Evolutionary conservation across 2,113 vertebrate species (phyloP).

Genomic region (Carettochelys insculpta): DNA sequence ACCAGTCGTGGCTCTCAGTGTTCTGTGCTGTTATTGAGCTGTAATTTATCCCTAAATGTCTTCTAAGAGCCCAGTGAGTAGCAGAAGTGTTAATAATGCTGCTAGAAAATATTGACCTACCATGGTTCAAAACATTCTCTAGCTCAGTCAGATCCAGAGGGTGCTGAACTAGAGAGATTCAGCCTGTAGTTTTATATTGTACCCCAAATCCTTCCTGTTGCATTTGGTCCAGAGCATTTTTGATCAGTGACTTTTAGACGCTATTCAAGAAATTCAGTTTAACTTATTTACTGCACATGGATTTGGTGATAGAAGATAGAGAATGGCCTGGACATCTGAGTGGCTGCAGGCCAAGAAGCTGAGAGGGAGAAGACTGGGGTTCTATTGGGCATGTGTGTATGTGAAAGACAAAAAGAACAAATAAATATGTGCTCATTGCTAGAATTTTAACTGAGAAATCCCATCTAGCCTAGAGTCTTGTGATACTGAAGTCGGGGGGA

Average conservation of each 20-base stretch:
- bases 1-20: too few relatives aligned
- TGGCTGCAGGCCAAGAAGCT: accelerated
- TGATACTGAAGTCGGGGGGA: not conserved
- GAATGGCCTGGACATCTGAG: not conserved
- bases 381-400: not conserved
- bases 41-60: too few relatives aligned
- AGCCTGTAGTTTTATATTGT: not conserved
- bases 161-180: too few relatives aligned
- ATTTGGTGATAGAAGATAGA: not conserved
- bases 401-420: not conserved
- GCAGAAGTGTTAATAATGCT: too few relatives aligned
- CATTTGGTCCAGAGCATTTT: not conserved
- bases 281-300: not conserved
- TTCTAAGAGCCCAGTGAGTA: too few relatives aligned
- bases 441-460: not conserved
- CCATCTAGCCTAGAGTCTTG: not conserved
- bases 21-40: too few relatives aligned
- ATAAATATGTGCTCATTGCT: not conserved
- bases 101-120: too few relatives aligned
- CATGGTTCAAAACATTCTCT: too few relatives aligned
- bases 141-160: too few relatives aligned
- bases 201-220: not conserved
- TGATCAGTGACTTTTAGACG: not conserved
- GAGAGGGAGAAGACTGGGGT: not conserved
- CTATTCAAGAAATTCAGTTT: not conserved